Percentiles rank a stretch among this genome's conserved stretches.
These are phyloP conservation scores for Malurus elegans DNA, from an alignment of 2,113 vertebrate genomes.

Conservation along the genomic window DNA sequence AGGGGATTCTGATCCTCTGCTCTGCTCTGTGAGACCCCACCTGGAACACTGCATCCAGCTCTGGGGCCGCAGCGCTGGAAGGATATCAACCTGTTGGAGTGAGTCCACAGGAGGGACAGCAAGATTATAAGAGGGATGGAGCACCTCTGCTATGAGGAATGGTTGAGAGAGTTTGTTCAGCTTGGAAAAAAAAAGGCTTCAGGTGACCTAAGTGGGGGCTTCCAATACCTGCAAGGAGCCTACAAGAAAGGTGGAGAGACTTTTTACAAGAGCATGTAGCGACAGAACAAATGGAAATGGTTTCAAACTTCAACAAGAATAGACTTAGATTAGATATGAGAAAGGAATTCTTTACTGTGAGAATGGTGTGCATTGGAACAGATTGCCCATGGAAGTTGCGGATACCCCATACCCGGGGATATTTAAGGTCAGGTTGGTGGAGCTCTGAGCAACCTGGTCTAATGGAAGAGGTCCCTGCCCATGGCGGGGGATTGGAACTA, in stretches of 20 bases:
- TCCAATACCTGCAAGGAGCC: not conserved
- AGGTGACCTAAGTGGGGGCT: not conserved
- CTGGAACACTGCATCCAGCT: not conserved
- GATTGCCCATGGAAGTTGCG: not conserved
- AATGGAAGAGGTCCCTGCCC: not conserved
- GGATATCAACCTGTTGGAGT: accelerated
- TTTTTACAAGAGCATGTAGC: not conserved
- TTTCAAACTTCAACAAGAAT: not conserved
- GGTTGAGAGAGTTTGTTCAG: not conserved
- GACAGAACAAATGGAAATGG: not conserved
- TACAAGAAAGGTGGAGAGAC: not conserved
- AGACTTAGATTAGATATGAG: not conserved
- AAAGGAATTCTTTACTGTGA: not conserved
- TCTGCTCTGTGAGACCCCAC: not conserved
- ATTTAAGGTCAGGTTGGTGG: not conserved
- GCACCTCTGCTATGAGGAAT: not conserved
- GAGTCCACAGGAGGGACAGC: accelerated
- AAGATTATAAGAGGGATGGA: not conserved
- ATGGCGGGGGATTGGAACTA: not conserved
- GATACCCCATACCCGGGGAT: not conserved
- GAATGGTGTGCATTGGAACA: not conserved
- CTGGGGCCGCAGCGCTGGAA: not conserved
- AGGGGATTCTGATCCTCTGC: not conserved
- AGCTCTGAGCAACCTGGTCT: not conserved
- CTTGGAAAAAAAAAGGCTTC: not conserved